A percentile compares a stretch with the other conserved stretches of the same genome.
These are phyloP conservation scores for Rhynchophorus ferrugineus DNA, from an alignment of 1,140 invertebrate genomes.

Conservation along the genomic window DNA sequence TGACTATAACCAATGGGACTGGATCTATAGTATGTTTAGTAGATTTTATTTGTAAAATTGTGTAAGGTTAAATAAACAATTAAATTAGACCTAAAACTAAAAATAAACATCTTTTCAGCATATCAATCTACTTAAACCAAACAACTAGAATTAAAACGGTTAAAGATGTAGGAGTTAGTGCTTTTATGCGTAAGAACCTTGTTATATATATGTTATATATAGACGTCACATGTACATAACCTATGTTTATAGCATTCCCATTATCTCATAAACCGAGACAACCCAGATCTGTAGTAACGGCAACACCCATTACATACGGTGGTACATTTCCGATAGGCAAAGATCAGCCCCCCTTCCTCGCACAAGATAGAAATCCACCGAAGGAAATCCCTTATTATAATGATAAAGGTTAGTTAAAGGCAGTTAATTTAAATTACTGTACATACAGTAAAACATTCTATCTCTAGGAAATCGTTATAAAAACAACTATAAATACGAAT, in stretches of 20 bases:
- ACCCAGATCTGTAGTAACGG: constrained; percentile 1
- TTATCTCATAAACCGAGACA: background rate
- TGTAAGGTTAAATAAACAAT: constrained; percentile 7
- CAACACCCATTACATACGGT: constrained; percentile 13
- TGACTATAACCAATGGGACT: constrained; percentile 5
- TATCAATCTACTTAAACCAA: constrained; percentile 10
- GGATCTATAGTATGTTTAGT: constrained; percentile 8
- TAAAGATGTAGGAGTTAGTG: constrained; percentile 12
- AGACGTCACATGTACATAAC: background rate
- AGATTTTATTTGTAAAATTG: constrained; percentile 13
- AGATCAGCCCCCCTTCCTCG: constrained; percentile 9
- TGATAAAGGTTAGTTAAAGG: background rate
- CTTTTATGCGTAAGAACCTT: constrained; percentile 11
- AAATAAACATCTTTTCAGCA: constrained; percentile 8
- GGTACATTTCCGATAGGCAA: constrained; percentile 18
- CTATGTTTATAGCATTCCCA: constrained; percentile 2
- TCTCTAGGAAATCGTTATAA: no score
- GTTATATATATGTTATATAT: background rate
- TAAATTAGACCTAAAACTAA: background rate
- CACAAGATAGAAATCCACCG: constrained; percentile 7
- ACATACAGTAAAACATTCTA: background rate
- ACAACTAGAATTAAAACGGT: constrained; percentile 6
- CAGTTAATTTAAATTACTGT: background rate
- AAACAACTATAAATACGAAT: background rate
- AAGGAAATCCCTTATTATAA: background rate